Evolutionary conservation across 2,113 vertebrate genomes (phyloP).

Genomic region (Sphaerodactylus townsendi): DNA sequence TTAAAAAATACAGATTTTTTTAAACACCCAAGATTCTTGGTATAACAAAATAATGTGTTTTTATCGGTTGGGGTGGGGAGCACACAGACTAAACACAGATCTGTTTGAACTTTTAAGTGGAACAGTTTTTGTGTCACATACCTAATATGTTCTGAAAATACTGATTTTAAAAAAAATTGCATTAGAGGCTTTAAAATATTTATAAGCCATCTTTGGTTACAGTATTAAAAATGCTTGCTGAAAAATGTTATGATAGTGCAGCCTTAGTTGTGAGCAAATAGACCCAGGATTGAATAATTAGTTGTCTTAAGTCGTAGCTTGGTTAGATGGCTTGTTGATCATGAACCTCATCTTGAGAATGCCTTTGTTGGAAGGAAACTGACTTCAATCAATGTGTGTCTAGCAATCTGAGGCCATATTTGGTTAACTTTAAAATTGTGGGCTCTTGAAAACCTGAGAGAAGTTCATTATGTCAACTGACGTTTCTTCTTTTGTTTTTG

Average conservation of each 20-base stretch:
- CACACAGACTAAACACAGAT: no score
- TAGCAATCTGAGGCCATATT: neutral
- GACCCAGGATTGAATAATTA: neutral
- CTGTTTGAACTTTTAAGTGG: no score
- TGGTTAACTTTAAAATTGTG: neutral
- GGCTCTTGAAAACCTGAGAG: neutral
- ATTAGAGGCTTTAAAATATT: neutral
- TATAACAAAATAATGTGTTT: no score
- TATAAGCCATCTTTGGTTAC: neutral
- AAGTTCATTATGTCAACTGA: neutral
- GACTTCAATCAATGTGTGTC: neutral
- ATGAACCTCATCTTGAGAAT: neutral
- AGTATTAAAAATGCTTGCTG: neutral
- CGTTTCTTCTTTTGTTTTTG: slow-evolving; percentile 30
- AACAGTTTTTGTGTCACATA: no score
- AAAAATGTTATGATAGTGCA: neutral
- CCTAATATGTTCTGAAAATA: no score
- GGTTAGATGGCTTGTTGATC: neutral
- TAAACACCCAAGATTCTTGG: no score
- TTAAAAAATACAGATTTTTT: no score
- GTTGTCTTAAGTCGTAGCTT: neutral
- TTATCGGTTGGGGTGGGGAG: no score
- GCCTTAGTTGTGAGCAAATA: neutral
- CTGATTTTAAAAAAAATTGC: neutral
- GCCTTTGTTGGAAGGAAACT: neutral